phyloP scores from a whole-genome alignment of 2,113 vertebrate species.

The Podarcis cretensis region DNA sequence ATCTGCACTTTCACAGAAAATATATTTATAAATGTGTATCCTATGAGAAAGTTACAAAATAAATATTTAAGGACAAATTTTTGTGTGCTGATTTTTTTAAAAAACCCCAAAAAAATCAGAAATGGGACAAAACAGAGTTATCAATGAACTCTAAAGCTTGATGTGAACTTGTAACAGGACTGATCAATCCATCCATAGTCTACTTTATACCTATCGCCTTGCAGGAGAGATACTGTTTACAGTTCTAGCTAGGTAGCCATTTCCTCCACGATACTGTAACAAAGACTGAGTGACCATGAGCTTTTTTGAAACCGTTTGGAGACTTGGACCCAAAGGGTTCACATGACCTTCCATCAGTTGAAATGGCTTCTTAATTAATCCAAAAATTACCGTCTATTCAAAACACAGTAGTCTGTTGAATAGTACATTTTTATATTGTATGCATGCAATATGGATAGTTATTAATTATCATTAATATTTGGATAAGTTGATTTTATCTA shows the following conservation, averaged over 20 bases:
- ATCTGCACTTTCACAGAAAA: background rate
- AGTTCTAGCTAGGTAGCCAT: background rate
- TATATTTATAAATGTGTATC: background rate
- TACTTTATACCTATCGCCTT: too few relatives aligned
- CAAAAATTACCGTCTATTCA: background rate
- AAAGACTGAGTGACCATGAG: background rate
- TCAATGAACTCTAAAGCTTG: too few relatives aligned
- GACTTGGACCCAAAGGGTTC: background rate
- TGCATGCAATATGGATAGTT: background rate
- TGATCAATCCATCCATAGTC: too few relatives aligned
- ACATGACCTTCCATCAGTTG: too few relatives aligned
- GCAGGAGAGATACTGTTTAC: background rate
- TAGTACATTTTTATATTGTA: background rate
- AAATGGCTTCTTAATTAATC: background rate
- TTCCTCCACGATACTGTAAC: background rate
- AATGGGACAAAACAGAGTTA: too few relatives aligned
- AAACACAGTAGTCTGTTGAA: background rate
- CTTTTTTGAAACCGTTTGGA: background rate
- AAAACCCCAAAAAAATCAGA: too few relatives aligned
- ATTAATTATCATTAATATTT: background rate
- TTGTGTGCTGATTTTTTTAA: too few relatives aligned
- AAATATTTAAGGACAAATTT: too few relatives aligned
- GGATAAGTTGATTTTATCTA: background rate
- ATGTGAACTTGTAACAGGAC: too few relatives aligned
- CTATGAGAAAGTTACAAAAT: background rate